Base-by-base conservation (phyloP, 2,888 invertebrate genomes). In the Diaphora mendica region DNA sequence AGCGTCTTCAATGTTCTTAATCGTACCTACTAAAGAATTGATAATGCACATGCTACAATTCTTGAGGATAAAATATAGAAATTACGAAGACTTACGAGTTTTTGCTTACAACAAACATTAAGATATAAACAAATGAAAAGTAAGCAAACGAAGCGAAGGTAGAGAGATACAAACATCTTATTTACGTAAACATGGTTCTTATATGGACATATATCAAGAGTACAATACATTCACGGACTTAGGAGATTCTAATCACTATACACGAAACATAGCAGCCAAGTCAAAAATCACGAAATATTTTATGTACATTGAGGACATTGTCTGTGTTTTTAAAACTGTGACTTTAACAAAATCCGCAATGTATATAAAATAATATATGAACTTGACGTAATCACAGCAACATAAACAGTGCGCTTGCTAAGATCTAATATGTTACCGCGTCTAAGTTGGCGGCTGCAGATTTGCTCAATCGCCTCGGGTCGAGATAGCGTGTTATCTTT, bases 401-500 rank as follows among this genome's bases (percentile, higher is more conserved):
- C 88, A 86, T 87, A 87, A 88, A 89, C 90, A 92, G 87, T 87
- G 92, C 91, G 92, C 89, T 88, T 80, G 87, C 85, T 89, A 89
- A 83, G 79, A 79, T 87, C 78, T 84, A 84, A 83, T 85, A 83
- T 78, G 86, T 70, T 95, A 95, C 95, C 95, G 93, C 92, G 80
- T 93, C 93, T 90, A 95, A 90, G 87, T 90, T 90, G 86, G 92
- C 94, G 82, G 92, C 94, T 70, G 93, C 94, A 80, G 92, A 89
- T 91, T 94, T 94, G 91, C 89, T 93, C 91, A 95, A 91, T 81
- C 95, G 94, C 83, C 94, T 90, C 83, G 94, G 94, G 92, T 95
- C 93, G 93, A 94, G 91, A 94, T 92, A 94, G 81, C 94, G 93
- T 90, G 92, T 91, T 90, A 95, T 92, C 92, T 93, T 95, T 93